A percentile compares a stretch with the other conserved stretches of the same genome.
Evolutionary conservation across 2,113 vertebrate species (phyloP).

Genomic region (Ptyas mucosa): DNA sequence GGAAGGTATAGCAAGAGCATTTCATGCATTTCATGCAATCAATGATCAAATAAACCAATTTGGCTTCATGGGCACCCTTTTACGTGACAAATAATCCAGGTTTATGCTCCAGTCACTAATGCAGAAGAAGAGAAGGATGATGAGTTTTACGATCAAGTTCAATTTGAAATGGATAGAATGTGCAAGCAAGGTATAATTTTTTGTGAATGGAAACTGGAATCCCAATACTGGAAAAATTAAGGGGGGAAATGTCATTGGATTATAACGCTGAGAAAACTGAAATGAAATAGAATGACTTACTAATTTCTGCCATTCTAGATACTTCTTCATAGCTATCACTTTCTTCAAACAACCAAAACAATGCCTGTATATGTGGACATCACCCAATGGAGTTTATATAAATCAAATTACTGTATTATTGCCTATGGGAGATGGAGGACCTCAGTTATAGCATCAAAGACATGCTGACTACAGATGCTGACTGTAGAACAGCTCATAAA

Average conservation of each 20-base stretch:
- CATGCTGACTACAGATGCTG: neutral
- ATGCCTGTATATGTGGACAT: neutral
- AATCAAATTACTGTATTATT: neutral
- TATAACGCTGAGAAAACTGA: neutral
- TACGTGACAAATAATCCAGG: neutral
- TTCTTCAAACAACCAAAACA: neutral
- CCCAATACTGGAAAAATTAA: neutral
- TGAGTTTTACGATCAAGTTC: neutral
- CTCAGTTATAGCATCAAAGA: neutral
- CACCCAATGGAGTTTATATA: neutral
- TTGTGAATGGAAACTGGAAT: neutral
- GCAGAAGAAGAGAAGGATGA: neutral
- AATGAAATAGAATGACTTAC: neutral
- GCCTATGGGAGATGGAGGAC: neutral
- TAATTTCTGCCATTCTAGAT: neutral
- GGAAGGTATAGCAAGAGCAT: neutral
- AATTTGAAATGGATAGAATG: neutral
- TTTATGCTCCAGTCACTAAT: neutral
- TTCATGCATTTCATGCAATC: neutral
- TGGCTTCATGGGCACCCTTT: neutral
- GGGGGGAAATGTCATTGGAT: neutral
- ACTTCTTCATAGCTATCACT: neutral
- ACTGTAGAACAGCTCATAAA: neutral
- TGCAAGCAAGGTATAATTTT: neutral
- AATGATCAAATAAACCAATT: neutral